Evolutionary conservation across 1,140 invertebrate species (phyloP), one percentile per base, ranked within the genome.

Genomic region (Euura lappo): DNA sequence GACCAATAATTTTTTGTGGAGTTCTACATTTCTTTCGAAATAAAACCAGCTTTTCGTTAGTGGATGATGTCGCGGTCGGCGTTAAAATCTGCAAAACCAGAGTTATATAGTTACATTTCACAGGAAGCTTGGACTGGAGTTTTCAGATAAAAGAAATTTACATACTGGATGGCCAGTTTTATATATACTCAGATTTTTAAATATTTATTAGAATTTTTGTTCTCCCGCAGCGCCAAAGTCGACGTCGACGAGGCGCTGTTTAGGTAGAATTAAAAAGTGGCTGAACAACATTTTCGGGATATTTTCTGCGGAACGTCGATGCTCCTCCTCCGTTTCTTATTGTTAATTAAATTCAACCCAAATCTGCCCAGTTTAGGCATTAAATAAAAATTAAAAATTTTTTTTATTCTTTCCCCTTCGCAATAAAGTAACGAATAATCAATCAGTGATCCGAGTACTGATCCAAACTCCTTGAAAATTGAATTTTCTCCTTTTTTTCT

Each of bases 101-200:
- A 28, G 28, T 28, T 28, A 28, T 28, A 28, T 28, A 28, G 28
- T 28, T 28, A 28, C 51, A 60, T 8, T 60, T 6, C 51, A 8
- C 51, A 0, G 51, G 2, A 60, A n/a, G 13, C 51, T 60, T n/a
- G 51, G 51, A n/a, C 51, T 60, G 51, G 13, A 60, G 3, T 60
- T 60, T 60, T 8, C 51, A 60, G 51, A 60, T 60, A 60, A 60
- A 60, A 60, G 47, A 60, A 60, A 60, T 60, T 60, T 60, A n/a
- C 51, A 60, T 60, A 60, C 6, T 60, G 10, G 51, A 60, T 6
- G 51, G 8, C 51, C 51, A 3, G 51, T 60, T 60, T 60, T 60
- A 60, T 60, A 60, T 60, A 60, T n/a, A 60, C 51, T 60, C 51
- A 60, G 13, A 28, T 28, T 28, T 28, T 60, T 60, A 2, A 60